These are phyloP conservation scores for Arnoldichthys spilopterus DNA, from an alignment of 2,797 vertebrate species.

Conservation along the genomic window DNA sequence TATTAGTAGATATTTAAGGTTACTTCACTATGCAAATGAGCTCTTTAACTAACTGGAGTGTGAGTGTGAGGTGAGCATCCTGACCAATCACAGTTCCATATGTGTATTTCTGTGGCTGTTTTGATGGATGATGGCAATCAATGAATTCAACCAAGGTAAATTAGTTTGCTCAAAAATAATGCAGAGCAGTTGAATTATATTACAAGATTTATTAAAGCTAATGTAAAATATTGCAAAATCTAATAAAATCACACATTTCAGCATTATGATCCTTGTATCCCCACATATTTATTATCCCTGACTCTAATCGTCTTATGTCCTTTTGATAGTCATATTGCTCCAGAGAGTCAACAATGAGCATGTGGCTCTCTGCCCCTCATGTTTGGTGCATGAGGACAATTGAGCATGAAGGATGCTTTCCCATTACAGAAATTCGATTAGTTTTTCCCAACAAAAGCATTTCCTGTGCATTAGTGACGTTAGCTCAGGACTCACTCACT, in stretches of 20 bases:
- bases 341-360: slow-evolving; percentile 16
- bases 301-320: neutral
- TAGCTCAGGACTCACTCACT: slow-evolving; percentile 64
- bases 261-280: neutral
- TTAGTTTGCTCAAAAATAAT: neutral
- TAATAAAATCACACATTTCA: neutral
- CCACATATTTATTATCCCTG: neutral
- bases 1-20: too few relatives aligned
- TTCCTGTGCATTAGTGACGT: slow-evolving; percentile 79
- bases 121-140: too few relatives aligned
- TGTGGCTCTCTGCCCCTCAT: slow-evolving; percentile 18
- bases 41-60: too few relatives aligned
- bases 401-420: slow-evolving; percentile 72
- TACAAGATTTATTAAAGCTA: neutral
- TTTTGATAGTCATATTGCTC: slow-evolving; percentile 4
- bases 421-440: slow-evolving; percentile 80
- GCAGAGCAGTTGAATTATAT: neutral
- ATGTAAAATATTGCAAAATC: neutral
- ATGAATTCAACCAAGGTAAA: too few relatives aligned
- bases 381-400: slow-evolving; percentile 67
- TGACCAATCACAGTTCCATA: too few relatives aligned
- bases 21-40: too few relatives aligned
- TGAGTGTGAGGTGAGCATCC: too few relatives aligned
- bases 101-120: too few relatives aligned
- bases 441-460: slow-evolving; percentile 69